Base-by-base conservation (phyloP, 2,113 vertebrate genomes). In the Sakesphorus luctuosus region DNA sequence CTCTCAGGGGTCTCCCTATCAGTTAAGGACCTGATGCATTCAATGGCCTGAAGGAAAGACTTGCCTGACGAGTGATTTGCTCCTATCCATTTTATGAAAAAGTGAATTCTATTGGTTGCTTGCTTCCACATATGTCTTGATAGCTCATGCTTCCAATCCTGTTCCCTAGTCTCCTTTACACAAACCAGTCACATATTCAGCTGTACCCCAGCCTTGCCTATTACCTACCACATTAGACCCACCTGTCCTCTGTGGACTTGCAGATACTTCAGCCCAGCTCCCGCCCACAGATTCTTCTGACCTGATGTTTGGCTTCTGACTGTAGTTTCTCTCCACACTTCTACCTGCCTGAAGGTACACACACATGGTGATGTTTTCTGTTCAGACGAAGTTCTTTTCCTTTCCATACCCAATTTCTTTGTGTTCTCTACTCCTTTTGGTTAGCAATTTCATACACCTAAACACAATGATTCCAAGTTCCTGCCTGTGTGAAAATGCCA, bases 301-400 rank as follows among this genome's bases (percentile, higher is more conserved):
- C 38, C 9, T 29, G 47, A 33, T 15, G 7, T 44, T 72, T 59
- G 25, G 20, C 50, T 71, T 71, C 47, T 49, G 31, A 29, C 38
- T 38, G 10, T 24, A 49, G 18, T 14, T 3, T 43, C n/a, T 63
- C 28, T 56, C 47, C 40, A 50, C 47, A 14, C 40, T 44, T 16
- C 40, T 55, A 55, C 47, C 40, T 62, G 40, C 47, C 53, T 79
- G 4, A 0, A 62, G 11, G 29, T 33, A 78, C 26, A 43, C 5
- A 78, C 11, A 25, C 7, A 43, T 0, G 0, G 29, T 36, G 10
- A 35, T n/a, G 18, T 55, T 68, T 59, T 33, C 38, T 56, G 7
- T 21, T 69, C 40, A 88, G 16, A 29, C 7, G n/a, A 24, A 77
- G 18, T 19, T 85, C 11, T 82, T 87, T 73, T 73, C 23, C 18